phyloP scores from a whole-genome alignment of 1,140 invertebrate species.

The Dinothrombium tinctorium region DNA sequence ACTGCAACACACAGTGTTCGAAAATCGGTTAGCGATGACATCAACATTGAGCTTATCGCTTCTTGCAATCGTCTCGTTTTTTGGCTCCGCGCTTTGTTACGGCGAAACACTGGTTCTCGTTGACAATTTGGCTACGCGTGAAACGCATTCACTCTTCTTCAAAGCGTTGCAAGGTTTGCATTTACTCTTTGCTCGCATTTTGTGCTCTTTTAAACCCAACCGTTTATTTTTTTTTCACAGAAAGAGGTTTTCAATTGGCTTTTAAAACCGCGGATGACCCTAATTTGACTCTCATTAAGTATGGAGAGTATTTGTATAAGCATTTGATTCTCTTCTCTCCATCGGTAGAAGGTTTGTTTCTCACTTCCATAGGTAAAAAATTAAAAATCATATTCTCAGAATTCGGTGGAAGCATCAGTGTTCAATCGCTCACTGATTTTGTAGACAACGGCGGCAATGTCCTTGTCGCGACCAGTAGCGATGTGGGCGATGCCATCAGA shows the following conservation, averaged over 20 bases:
- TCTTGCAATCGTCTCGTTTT: too few species aligned
- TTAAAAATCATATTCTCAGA: slow-evolving; percentile 27
- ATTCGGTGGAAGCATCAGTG: slow-evolving; percentile 74
- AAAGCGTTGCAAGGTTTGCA: slow-evolving; percentile 45
- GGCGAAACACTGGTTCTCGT: slow-evolving; percentile 45
- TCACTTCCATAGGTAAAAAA: neutral
- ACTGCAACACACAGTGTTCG: too few species aligned
- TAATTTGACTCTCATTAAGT: slow-evolving; percentile 64
- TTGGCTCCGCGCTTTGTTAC: neutral
- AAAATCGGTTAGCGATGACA: too few species aligned
- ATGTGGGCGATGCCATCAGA: slow-evolving; percentile 63
- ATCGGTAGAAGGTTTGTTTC: slow-evolving; percentile 44
- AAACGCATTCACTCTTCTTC: slow-evolving; percentile 95
- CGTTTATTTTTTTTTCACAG: slow-evolving; percentile 29
- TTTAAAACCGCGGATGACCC: slow-evolving; percentile 88
- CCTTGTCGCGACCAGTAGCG: slow-evolving; percentile 64
- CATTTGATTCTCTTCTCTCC: slow-evolving; percentile 92
- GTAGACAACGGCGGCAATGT: slow-evolving; percentile 93
- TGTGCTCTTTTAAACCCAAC: neutral
- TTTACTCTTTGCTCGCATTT: neutral
- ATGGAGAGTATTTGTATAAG: slow-evolving; percentile 88
- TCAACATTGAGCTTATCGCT: too few species aligned
- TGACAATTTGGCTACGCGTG: slow-evolving; percentile 76
- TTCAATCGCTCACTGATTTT: slow-evolving; percentile 76
- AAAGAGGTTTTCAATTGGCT: slow-evolving; percentile 64